Conservation (phyloP, 2,113 vertebrate species). For the Saccopteryx leptura region DNA sequence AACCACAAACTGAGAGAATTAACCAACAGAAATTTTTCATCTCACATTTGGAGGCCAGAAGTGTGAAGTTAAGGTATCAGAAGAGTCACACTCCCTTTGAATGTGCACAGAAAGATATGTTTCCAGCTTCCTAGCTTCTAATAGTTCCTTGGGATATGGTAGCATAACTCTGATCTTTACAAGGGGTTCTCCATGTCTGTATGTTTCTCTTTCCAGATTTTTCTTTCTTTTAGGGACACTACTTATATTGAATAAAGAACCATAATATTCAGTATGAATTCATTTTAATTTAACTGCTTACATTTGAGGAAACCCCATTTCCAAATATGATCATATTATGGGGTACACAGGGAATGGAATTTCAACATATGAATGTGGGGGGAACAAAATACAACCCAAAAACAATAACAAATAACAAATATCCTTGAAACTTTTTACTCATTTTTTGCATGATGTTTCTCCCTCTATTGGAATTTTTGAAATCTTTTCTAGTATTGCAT, state of each 20-base stretch:
- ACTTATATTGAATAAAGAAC: not conserved
- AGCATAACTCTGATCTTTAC: not conserved
- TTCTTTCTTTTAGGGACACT: not conserved
- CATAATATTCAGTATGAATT: not conserved
- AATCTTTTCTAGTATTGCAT: not conserved
- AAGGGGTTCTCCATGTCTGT: not conserved
- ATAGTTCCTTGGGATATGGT: not conserved
- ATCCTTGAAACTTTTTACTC: not conserved
- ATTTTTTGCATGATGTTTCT: not conserved
- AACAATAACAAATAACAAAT: constrained; percentile 19
- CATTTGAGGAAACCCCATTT: not conserved
- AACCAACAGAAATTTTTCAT: not conserved
- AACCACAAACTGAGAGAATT: not conserved
- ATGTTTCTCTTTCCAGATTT: not conserved
- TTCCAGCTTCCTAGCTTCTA: not conserved
- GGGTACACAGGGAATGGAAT: not conserved
- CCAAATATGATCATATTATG: not conserved
- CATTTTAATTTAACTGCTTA: not conserved
- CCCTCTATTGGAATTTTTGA: not conserved
- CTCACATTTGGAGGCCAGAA: not conserved
- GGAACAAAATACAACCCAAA: not conserved
- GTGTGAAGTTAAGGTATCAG: not conserved
- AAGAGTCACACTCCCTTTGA: not conserved
- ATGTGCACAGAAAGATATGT: not conserved
- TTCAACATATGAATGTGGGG: not conserved